These are phyloP conservation scores for Mungos mungo DNA, from an alignment of 2,113 vertebrate genomes.

Conservation along the genomic window DNA sequence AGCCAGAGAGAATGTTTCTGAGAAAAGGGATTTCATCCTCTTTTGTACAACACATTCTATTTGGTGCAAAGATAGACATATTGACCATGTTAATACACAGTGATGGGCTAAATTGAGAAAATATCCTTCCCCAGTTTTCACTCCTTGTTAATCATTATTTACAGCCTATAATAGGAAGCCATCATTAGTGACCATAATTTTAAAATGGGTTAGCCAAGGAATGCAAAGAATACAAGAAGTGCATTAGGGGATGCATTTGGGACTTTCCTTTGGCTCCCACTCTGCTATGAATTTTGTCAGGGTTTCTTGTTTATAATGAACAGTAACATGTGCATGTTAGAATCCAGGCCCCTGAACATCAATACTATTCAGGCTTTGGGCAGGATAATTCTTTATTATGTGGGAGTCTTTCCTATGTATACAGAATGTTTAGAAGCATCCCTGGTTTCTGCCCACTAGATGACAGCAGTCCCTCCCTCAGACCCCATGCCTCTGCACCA, in stretches of 20 bases:
- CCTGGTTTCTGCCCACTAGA: not conserved
- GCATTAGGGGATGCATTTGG: not conserved
- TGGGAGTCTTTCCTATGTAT: not conserved
- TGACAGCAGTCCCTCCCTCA: not conserved
- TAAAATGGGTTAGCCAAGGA: not conserved
- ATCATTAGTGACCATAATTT: not conserved
- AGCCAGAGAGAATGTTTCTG: not conserved
- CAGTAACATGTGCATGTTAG: not conserved
- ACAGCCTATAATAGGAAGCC: not conserved
- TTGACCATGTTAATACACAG: not conserved
- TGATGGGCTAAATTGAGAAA: not conserved
- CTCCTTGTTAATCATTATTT: not conserved
- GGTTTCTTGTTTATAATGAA: not conserved
- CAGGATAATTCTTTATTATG: not conserved
- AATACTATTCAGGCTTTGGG: not conserved
- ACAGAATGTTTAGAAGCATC: not conserved
- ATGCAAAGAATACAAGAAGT: not conserved
- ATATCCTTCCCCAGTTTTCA: not conserved
- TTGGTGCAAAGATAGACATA: not conserved
- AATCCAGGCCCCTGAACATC: not conserved
- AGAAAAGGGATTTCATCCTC: not conserved
- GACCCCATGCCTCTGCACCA: not conserved
- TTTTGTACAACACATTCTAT: not conserved
- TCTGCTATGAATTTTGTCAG: not conserved
- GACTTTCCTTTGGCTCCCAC: not conserved